Conservation (phyloP, 2,888 invertebrate genomes). For the Xestia xanthographa region DNA sequence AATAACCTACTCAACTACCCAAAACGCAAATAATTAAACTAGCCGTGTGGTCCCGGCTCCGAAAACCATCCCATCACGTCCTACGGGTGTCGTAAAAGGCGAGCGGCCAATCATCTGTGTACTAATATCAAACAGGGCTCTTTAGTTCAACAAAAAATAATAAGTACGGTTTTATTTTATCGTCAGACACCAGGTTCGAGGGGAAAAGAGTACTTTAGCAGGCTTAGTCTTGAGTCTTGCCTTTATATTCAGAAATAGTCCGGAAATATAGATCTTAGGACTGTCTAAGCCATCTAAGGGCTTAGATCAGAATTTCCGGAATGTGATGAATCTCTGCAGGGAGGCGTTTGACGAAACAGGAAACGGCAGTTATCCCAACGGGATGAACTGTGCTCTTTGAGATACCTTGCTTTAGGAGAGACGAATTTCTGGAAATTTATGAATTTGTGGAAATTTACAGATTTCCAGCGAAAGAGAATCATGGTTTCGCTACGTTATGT, state of each 20-base stretch:
- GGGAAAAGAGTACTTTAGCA: no score
- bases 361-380: constrained; percentile 29
- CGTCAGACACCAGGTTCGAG: neutral
- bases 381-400: constrained; percentile 25
- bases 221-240: neutral
- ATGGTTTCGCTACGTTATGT: neutral
- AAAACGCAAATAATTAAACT: constrained; percentile 35
- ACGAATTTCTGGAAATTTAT: constrained; percentile 13
- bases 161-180: constrained; percentile 2
- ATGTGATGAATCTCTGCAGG: constrained; percentile 31
- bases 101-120: constrained; percentile 24
- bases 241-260: constrained; percentile 3
- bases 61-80: constrained; percentile 37
- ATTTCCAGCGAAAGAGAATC: neutral
- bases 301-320: constrained; percentile 43
- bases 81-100: constrained; percentile 42
- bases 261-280: constrained; percentile 11
- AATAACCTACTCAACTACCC: neutral
- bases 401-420: constrained; percentile 12
- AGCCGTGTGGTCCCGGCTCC: constrained; percentile 33
- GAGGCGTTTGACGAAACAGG: constrained; percentile 37
- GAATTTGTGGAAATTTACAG: constrained; percentile 11
- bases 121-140: constrained; percentile 30
- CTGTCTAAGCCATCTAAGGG: constrained; percentile 1
- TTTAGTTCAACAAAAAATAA: constrained; percentile 8